Evolutionary conservation across 2,797 vertebrate species (phyloP).

Genomic region (Trematomus bernacchii): DNA sequence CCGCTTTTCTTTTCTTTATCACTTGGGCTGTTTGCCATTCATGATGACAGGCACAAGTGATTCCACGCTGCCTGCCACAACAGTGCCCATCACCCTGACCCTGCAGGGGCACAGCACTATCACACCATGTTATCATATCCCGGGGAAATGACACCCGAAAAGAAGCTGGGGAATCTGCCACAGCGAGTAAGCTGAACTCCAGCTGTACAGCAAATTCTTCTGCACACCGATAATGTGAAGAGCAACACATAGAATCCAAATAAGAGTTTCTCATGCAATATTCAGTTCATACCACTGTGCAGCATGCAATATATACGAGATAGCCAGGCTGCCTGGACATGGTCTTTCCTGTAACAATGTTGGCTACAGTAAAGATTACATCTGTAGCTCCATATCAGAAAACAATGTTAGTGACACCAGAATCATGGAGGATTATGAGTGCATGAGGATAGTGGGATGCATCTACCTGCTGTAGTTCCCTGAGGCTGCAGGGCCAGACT

Average conservation of each 20-base stretch:
- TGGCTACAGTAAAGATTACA: slow-evolving; percentile 20
- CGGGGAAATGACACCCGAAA: slow-evolving; percentile 11
- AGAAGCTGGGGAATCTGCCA: slow-evolving; percentile 11
- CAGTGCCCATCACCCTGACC: slow-evolving; percentile 33
- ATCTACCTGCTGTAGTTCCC: slow-evolving; percentile 60
- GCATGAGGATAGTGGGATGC: slow-evolving; percentile 47
- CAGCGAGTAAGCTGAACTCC: neutral
- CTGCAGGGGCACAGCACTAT: slow-evolving; percentile 34
- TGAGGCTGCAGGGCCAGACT: slow-evolving; percentile 56
- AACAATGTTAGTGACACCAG: slow-evolving; percentile 24
- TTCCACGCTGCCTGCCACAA: slow-evolving; percentile 46
- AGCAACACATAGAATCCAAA: slow-evolving; percentile 41
- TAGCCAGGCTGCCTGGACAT: slow-evolving; percentile 5
- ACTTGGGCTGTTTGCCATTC: slow-evolving; percentile 51
- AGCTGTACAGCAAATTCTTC: slow-evolving; percentile 7
- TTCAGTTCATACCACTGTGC: slow-evolving; percentile 19
- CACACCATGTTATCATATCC: slow-evolving; percentile 45
- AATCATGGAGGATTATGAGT: slow-evolving; percentile 30
- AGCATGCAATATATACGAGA: slow-evolving; percentile 5
- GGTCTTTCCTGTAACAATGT: neutral
- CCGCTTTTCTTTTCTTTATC: slow-evolving; percentile 45
- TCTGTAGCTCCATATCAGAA: slow-evolving; percentile 28
- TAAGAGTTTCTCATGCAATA: slow-evolving; percentile 39
- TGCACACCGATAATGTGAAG: slow-evolving; percentile 18
- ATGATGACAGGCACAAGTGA: slow-evolving; percentile 61